phyloP scores from a whole-genome alignment of 2,888 invertebrate genomes.

The Cryptocephalus moraei region DNA sequence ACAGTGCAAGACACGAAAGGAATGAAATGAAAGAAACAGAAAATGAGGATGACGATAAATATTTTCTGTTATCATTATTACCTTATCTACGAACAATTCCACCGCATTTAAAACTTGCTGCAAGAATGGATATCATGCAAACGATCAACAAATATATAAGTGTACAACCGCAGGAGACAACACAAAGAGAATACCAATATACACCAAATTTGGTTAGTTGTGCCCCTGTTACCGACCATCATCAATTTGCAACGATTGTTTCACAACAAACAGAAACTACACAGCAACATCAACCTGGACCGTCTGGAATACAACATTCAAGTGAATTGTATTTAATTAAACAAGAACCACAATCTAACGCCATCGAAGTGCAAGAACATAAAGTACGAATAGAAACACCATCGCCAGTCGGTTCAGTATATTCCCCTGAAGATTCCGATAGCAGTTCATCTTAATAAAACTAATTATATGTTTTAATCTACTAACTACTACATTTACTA shows the following conservation, averaged over 20 bases:
- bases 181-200: not conserved
- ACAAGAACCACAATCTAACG: too few species aligned
- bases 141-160: slow-evolving; percentile 2
- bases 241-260: too few species aligned
- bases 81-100: not conserved
- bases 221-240: not conserved
- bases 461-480: too few species aligned
- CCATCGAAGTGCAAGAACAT: too few species aligned
- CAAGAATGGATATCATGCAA: slow-evolving; percentile 5
- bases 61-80: not conserved
- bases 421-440: not conserved
- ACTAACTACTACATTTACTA: too few species aligned
- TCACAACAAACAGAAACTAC: too few species aligned
- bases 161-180: not conserved
- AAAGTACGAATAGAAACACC: not conserved
- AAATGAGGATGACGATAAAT: not conserved
- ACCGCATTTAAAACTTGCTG: slow-evolving; percentile 3
- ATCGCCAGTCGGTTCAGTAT: not conserved
- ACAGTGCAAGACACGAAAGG: too few species aligned
- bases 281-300: not conserved
- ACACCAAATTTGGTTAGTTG: not conserved
- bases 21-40: too few species aligned
- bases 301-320: not conserved
- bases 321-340: too few species aligned
- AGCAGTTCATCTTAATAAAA: not conserved